Evolutionary conservation across 2,797 vertebrate species (phyloP).

Genomic region (Acanthornis magna): DNA sequence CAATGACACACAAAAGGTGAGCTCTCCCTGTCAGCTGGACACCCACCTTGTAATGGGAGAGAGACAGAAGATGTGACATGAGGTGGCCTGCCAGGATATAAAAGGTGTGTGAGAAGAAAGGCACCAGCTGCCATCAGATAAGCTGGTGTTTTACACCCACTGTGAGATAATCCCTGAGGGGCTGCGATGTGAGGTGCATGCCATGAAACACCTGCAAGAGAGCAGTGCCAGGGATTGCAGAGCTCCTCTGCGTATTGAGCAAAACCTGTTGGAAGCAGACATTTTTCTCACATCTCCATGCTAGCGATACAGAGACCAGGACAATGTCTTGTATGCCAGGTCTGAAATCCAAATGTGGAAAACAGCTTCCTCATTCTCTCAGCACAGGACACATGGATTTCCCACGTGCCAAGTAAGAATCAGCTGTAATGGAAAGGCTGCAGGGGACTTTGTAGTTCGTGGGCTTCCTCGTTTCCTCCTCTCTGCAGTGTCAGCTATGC

Average conservation of each 20-base stretch:
- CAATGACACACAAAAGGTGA: not conserved
- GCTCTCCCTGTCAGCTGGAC: not conserved
- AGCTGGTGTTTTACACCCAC: not conserved
- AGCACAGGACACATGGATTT: not conserved
- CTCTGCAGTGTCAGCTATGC: not conserved
- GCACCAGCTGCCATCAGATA: not conserved
- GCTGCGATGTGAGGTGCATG: rapidly evolving
- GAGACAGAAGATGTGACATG: rapidly evolving
- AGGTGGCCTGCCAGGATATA: not conserved
- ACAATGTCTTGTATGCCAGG: not conserved
- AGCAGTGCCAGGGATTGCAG: not conserved
- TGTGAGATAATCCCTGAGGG: not conserved
- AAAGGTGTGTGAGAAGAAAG: not conserved
- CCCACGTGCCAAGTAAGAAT: not conserved
- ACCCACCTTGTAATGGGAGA: not conserved
- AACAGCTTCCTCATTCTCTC: not conserved
- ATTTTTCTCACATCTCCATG: not conserved
- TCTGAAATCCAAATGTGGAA: not conserved
- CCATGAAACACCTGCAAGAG: not conserved
- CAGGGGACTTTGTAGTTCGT: not conserved
- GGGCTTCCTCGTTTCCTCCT: not conserved
- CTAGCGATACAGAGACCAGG: not conserved
- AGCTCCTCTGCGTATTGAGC: not conserved
- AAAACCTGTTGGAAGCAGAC: not conserved
- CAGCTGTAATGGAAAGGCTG: not conserved